Conservation (phyloP, 2,888 invertebrate species). For the Lochmaea crataegi region DNA sequence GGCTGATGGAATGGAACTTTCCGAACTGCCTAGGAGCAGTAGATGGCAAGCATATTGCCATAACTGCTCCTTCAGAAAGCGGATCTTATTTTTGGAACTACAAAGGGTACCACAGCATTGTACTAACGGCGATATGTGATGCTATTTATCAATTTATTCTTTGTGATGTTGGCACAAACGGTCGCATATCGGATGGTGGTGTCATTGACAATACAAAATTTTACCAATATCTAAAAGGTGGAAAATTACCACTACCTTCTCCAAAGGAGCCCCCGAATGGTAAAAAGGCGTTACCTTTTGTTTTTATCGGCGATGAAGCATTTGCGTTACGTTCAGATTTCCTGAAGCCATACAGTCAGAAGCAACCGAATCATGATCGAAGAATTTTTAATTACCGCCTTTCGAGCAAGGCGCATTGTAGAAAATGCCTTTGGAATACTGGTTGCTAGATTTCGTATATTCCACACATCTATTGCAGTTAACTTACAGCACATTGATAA, state of each 20-base stretch:
- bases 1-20: conserved; percentile 43
- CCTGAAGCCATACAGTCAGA: conserved; percentile 42
- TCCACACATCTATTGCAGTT: conserved; percentile 39
- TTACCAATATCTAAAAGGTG: conserved; percentile 40
- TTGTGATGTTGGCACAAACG: conserved; percentile 47
- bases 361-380: conserved; percentile 23
- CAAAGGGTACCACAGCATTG: conserved; percentile 47
- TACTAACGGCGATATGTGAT: conserved; percentile 43
- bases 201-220: conserved; percentile 46
- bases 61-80: conserved; percentile 41
- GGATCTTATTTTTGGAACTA: conserved; percentile 53
- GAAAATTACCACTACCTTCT: conserved; percentile 22
- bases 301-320: conserved; percentile 50
- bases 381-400: conserved; percentile 46
- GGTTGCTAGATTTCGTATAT: conserved; percentile 50
- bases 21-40: conserved; percentile 49
- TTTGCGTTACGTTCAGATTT: conserved; percentile 45
- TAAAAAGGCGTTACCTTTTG: conserved; percentile 32
- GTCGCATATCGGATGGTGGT: conserved; percentile 48
- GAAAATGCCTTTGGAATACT: conserved; percentile 52
- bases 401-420: conserved; percentile 31
- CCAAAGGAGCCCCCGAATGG: conserved; percentile 17
- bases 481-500: conserved; percentile 21
- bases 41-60: conserved; percentile 51
- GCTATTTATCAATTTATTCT: conserved; percentile 49